Conservation (phyloP, 2,113 vertebrate species). For the Oryzias woworae region DNA sequence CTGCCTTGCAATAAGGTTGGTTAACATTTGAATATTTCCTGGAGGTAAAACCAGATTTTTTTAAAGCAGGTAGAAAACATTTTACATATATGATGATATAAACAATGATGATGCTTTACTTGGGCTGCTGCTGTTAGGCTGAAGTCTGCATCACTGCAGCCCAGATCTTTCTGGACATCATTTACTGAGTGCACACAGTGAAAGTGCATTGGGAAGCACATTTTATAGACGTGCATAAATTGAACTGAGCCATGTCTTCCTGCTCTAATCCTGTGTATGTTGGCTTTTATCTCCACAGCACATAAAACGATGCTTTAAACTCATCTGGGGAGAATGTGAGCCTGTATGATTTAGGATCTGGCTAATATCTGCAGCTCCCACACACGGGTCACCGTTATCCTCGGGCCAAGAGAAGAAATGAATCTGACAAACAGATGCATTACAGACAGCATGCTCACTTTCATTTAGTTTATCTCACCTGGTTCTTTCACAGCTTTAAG, state of each 20-base stretch:
- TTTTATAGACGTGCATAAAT: constrained; percentile 46
- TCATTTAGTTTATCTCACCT: too few species aligned
- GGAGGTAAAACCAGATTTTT: background rate
- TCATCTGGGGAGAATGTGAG: constrained; percentile 37
- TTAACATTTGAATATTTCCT: background rate
- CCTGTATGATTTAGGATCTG: constrained; percentile 63
- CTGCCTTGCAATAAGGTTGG: too few species aligned
- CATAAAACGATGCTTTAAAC: constrained; percentile 35
- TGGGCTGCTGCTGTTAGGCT: background rate
- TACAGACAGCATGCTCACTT: too few species aligned
- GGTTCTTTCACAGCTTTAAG: too few species aligned
- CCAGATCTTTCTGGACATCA: constrained; percentile 21
- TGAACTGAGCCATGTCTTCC: constrained; percentile 28
- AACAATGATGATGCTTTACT: background rate
- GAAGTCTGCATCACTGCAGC: background rate
- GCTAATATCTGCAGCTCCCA: constrained; percentile 39
- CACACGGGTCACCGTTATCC: constrained; percentile 1
- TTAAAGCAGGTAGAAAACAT: background rate
- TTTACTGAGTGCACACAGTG: constrained; percentile 39
- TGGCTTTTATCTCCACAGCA: constrained; percentile 40
- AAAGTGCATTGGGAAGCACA: constrained; percentile 6
- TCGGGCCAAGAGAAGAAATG: background rate
- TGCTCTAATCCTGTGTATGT: constrained; percentile 48
- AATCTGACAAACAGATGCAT: background rate
- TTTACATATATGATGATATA: background rate